Evolutionary conservation across 2,888 invertebrate genomes (phyloP).

Genomic region (Pyrrhosoma nymphula): DNA sequence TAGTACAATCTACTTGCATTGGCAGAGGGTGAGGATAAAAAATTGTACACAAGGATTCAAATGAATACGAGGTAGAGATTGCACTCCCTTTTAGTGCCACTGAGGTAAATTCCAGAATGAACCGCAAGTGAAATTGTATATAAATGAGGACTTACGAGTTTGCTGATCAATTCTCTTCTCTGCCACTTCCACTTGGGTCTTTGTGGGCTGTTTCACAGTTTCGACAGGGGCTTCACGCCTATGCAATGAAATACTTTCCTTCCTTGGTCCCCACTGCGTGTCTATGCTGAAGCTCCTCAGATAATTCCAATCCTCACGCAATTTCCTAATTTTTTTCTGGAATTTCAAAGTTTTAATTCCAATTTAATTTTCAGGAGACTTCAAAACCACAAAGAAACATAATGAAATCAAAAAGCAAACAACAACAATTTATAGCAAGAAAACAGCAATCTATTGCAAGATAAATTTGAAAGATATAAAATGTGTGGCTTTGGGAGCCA

Average conservation of each 20-base stretch:
- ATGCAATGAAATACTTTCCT: background rate
- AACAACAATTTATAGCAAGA: no score
- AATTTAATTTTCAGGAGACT: background rate
- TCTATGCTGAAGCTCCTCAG: constrained; percentile 75
- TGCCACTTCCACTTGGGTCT: background rate
- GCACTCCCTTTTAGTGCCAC: no score
- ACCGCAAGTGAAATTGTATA: background rate
- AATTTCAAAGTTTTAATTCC: constrained; percentile 68
- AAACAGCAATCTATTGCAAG: no score
- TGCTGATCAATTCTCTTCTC: background rate
- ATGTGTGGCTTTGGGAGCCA: no score
- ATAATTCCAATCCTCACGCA: constrained; percentile 80
- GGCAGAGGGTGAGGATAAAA: no score
- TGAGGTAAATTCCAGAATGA: no score
- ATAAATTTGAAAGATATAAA: no score
- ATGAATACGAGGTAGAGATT: no score
- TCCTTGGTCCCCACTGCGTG: background rate
- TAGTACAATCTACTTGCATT: no score
- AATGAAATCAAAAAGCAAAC: background rate
- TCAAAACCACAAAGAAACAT: background rate
- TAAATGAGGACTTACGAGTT: background rate
- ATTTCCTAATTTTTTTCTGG: constrained; percentile 80
- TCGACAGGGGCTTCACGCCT: background rate
- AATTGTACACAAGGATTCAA: no score
- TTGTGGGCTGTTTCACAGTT: background rate